Percentiles rank a stretch among this genome's conserved stretches.
phyloP scores from a whole-genome alignment of 2,113 vertebrate genomes.

The Origma solitaria region DNA sequence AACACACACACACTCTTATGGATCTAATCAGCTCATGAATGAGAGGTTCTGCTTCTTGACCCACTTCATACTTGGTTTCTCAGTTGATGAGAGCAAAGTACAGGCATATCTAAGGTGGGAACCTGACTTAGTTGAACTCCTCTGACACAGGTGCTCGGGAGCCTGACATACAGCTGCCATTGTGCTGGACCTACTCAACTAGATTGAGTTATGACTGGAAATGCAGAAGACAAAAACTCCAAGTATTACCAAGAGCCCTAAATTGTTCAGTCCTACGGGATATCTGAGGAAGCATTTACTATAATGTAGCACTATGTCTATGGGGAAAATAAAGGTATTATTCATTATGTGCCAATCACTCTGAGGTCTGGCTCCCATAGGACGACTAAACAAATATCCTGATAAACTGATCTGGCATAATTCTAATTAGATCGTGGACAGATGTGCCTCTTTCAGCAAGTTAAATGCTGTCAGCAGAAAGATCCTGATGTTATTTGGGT shows the following conservation, averaged over 20 bases:
- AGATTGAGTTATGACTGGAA: not conserved
- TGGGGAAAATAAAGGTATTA: fast-evolving
- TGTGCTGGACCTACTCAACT: not conserved
- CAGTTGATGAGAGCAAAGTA: not conserved
- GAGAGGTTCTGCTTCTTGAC: not conserved
- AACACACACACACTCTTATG: not conserved
- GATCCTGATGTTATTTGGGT: not conserved
- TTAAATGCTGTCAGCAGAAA: not conserved
- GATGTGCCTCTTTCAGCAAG: not conserved
- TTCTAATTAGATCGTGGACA: not conserved
- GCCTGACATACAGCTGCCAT: not conserved
- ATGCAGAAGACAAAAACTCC: not conserved
- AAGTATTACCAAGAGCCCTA: not conserved
- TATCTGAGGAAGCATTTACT: not conserved
- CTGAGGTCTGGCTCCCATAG: not conserved
- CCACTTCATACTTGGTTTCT: not conserved
- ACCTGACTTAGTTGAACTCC: not conserved
- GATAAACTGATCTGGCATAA: not conserved
- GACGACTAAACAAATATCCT: not conserved
- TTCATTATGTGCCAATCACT: not conserved
- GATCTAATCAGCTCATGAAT: not conserved
- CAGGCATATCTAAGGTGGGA: not conserved
- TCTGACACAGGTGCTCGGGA: fast-evolving
- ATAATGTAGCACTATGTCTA: not conserved
- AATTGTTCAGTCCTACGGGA: not conserved